Evolutionary conservation across 2,113 vertebrate genomes (phyloP).

Genomic region (Erythrocercus mccallii): DNA sequence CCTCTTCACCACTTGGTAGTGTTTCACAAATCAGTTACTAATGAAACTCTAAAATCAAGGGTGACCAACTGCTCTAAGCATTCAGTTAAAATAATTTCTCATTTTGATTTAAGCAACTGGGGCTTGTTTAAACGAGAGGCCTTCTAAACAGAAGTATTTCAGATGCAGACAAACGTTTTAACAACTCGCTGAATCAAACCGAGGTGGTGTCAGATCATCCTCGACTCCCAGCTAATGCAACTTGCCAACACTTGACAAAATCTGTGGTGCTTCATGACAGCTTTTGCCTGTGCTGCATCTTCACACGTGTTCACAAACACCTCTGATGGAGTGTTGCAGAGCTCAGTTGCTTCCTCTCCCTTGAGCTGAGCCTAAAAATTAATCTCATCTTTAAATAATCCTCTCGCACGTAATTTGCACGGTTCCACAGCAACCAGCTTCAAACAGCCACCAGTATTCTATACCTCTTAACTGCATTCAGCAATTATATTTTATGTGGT

Average conservation of each 20-base stretch:
- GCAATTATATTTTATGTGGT: conserved; percentile 1
- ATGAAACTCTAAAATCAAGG: neutral
- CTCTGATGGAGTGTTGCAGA: neutral
- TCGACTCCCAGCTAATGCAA: neutral
- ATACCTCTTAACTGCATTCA: neutral
- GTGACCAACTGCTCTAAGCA: neutral
- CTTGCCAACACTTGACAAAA: neutral
- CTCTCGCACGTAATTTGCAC: neutral
- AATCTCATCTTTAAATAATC: neutral
- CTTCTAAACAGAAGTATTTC: neutral
- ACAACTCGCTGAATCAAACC: neutral
- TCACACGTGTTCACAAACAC: neutral
- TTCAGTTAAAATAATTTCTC: neutral
- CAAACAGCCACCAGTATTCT: neutral
- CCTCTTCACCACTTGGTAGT: neutral
- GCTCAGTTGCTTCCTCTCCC: neutral
- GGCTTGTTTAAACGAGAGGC: neutral
- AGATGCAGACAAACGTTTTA: neutral
- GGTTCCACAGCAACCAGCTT: neutral
- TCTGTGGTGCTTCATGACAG: neutral
- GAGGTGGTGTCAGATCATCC: neutral
- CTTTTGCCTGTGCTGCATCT: neutral
- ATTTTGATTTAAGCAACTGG: neutral
- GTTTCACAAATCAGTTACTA: neutral
- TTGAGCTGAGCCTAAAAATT: neutral